Evolutionary conservation across 2,113 vertebrate species (phyloP), one percentile per base, ranked within the genome.

Genomic region (Zosterops lateralis): DNA sequence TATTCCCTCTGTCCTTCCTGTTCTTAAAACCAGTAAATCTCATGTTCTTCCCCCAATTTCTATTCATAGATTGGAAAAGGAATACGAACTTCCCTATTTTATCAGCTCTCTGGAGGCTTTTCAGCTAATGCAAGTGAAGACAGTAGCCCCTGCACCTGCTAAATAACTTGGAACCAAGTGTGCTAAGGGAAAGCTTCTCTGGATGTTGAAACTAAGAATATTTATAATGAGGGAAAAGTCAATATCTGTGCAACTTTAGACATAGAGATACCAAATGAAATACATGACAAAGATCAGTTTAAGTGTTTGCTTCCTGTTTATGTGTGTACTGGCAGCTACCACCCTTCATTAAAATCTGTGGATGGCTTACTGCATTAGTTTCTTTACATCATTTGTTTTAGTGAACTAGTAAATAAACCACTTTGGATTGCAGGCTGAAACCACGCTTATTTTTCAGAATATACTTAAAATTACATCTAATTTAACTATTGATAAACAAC

Each of bases 41-140:
- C 80, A 95, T 19, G 36, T 82, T 95, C 48, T 94, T 88, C 83
- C 90, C 56, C 70, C 29, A 26, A 87, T 89, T 96, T 96, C 70
- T 96, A 13, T 94, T 81, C 70, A 32, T 96, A 96, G 96, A 95
- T 94, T 96, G 96, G 96, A 96, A 96, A 95, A 96, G 66, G 77
- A 96, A 94, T 90, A 95, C 80, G 3, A 95, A 84, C 86, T 96
- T 96, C 84, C 91, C 92, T 75, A 84, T 96, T 95, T 67, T 96
- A 42, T 96, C 96, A 93, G 84, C 96, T 96, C 73, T 96, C 76
- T 14, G 95, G 94, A 94, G 92, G 73, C 91, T 96, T 93, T 89
- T 93, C 95, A 96, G 68, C 94, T 96, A 96, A 92, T 74, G 51
- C 65, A 86, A n/a, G 20, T 53, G 94, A 87, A 95, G 94, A 93